Evolutionary conservation across 2,888 invertebrate species (phyloP), one percentile per base, ranked within the genome.

Genomic region (Ganaspis brasiliensis): DNA sequence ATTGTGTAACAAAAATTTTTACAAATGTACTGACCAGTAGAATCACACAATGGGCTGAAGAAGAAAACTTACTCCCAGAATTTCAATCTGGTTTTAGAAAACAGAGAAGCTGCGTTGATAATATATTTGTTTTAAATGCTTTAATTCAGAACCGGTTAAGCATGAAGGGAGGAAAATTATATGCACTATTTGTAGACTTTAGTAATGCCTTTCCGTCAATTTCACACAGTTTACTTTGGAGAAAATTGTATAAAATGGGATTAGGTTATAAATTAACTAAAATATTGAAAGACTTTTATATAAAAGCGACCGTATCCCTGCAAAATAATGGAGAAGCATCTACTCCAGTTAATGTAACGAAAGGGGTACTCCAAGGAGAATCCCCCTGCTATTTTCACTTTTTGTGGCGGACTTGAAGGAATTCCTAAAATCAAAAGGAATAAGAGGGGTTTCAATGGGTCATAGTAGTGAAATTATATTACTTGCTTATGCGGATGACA

Each of bases 261-360:
- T 81, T 24, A 40, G 40, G 40, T 9, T 40, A 12, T 40, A 40
- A 40, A 40, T 9, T 40, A 40, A 40, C 12, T 8, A 31, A 19
- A 8, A 40, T 76, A 40, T 35, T 82, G 2, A 35, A 61, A 70
- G 45, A 59, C 37, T 56, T 81, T 21, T 72, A 76, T 26, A 9
- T 4, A 26, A 73, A 73, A 40, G 76, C 76, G 10, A 63, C n/a
- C 2, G 49, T 73, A 12, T 35, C 21, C 14, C 57, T 72, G 1
- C 55, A 59, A 24, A 61, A 77, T 49, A 77, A 81, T 49, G 14
- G 79, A 26, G 6, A 31, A 6, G 6, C 6, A 6, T 31, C 31
- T 4, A 31, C 2, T 2, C 31, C 31, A 31, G 31, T 31, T 31
- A 31, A 6, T 2, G 31, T 31, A 31, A 31, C 31, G 31, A 31